A percentile compares a stretch with the other conserved stretches of the same genome.
Evolutionary conservation across 2,113 vertebrate genomes (phyloP).

Genomic region (Delphinapterus leucas): DNA sequence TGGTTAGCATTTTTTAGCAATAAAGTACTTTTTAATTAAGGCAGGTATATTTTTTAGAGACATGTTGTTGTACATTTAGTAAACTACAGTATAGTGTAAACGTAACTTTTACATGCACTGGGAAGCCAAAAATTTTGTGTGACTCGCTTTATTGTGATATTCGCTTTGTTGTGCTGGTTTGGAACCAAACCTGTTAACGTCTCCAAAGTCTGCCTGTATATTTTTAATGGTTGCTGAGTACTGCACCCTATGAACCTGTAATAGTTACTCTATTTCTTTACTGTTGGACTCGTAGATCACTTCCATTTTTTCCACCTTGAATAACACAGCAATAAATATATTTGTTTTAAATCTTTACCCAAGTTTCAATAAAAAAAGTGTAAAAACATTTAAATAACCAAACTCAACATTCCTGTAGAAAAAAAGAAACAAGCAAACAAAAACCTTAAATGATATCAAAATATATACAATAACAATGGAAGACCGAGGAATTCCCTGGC

Average conservation of each 20-base stretch:
- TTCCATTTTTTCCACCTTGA: background rate
- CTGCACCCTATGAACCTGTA: background rate
- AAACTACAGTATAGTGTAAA: background rate
- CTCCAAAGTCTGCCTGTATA: background rate
- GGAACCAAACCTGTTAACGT: background rate
- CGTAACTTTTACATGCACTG: background rate
- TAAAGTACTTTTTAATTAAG: background rate
- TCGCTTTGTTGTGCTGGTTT: background rate
- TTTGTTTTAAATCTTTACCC: background rate
- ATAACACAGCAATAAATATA: background rate
- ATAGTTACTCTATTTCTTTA: background rate
- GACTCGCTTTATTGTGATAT: background rate
- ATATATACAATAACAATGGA: background rate
- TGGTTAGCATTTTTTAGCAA: background rate
- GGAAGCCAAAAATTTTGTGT: background rate
- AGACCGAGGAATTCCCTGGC: background rate
- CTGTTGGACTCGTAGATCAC: too few relatives aligned
- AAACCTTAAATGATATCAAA: background rate
- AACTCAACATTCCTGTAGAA: background rate
- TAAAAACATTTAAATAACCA: background rate
- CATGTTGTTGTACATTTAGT: background rate
- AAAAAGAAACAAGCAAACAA: background rate
- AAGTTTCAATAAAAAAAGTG: background rate
- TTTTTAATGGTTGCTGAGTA: background rate
- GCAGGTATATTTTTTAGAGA: background rate